Evolutionary conservation across 2,888 invertebrate genomes (phyloP).

Genomic region (Lasioglossum zephyrum): DNA sequence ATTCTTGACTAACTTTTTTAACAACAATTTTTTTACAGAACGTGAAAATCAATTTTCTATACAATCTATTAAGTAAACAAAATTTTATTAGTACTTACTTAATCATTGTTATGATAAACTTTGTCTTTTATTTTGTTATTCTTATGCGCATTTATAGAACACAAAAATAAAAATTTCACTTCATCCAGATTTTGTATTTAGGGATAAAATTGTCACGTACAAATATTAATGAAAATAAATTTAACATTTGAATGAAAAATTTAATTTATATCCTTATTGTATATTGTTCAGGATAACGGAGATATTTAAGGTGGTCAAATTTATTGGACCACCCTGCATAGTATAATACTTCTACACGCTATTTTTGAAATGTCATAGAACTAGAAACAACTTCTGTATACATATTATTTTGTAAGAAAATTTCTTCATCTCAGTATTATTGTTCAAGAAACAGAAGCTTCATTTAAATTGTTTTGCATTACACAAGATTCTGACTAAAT

Average conservation of each 20-base stretch:
- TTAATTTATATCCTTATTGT: background rate
- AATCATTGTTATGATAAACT: background rate
- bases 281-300: too few species aligned
- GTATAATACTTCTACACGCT: background rate
- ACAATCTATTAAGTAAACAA: background rate
- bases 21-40: background rate
- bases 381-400: background rate
- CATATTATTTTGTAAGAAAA: background rate
- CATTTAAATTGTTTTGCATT: background rate
- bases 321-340: too few species aligned
- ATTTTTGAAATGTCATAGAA: background rate
- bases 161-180: too few species aligned
- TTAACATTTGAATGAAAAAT: too few species aligned
- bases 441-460: background rate
- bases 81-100: background rate
- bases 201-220: too few species aligned
- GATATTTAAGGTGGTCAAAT: too few species aligned
- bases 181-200: too few species aligned
- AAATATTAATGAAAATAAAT: too few species aligned
- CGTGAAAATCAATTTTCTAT: background rate
- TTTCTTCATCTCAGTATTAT: background rate
- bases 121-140: background rate
- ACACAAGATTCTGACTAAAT: background rate
- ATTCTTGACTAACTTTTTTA: background rate
- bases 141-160: too few species aligned